Evolutionary conservation across 1,140 invertebrate genomes (phyloP).

Genomic region (Hydropsyche tenuis): DNA sequence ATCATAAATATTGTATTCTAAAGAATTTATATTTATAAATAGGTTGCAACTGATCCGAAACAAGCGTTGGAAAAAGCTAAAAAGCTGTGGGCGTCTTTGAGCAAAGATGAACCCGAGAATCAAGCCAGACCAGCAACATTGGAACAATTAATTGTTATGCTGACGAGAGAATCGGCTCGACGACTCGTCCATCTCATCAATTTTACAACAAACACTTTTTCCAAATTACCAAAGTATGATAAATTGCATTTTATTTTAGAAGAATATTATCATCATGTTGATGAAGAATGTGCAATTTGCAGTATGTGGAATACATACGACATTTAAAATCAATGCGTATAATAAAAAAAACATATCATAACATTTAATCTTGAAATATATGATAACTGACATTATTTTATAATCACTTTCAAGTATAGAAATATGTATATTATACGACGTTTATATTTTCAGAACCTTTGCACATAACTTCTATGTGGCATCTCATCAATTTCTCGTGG

Average conservation of each 20-base stretch:
- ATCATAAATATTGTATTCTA: conserved; percentile 12
- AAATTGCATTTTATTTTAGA: conserved; percentile 38
- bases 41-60: conserved; percentile 79
- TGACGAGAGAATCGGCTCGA: conserved; percentile 76
- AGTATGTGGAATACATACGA: conserved; percentile 8
- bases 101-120: conserved; percentile 80
- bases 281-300: conserved; percentile 6
- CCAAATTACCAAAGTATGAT: conserved; percentile 65
- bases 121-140: conserved; percentile 77
- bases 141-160: conserved; percentile 75
- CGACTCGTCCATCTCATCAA: conserved; percentile 78
- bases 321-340: background rate
- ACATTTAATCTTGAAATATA: too few relatives aligned
- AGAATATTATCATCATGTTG: background rate
- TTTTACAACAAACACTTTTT: conserved; percentile 64
- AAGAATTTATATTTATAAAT: conserved; percentile 31
- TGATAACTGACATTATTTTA: background rate
- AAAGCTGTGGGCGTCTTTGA: conserved; percentile 73
- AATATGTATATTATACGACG: conserved; percentile 39
- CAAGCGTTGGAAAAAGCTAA: conserved; percentile 75
- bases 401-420: conserved; percentile 19
- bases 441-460: conserved; percentile 56
- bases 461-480: conserved; percentile 52
- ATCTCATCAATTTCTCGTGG: conserved; percentile 41
- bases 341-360: background rate